Evolutionary conservation across 2,113 vertebrate genomes (phyloP), one percentile per base, ranked within the genome.

Genomic region (Entosphenus tridentatus): DNA sequence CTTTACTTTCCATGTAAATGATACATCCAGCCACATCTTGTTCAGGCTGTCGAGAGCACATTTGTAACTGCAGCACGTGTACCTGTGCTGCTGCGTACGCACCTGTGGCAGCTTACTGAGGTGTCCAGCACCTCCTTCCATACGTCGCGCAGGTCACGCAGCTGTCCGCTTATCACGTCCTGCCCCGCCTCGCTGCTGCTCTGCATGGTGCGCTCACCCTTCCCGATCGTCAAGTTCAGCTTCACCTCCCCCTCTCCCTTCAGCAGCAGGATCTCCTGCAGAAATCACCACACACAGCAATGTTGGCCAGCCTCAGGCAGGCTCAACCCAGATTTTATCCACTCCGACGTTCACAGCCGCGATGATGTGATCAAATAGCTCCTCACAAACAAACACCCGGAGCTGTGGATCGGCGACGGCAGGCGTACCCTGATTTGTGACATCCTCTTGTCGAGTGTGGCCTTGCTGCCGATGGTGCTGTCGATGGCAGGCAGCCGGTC

Each of bases 241-340:
- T 89, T 95, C 65, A 98, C 87, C 73, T 98, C 95, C 1, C 92
- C 92, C 14, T 97, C 91, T 1, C 89, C 91, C 80, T 89, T 97
- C 81, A 92, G 82, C 75, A 98, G 79, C 73, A 98, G 81, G 80
- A 97, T 88, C 62, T 98, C 95, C 95, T 98, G 71, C 10, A 75
- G 74, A 75, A 74, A 13, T 17, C 18, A 21, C 59, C 11, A 2
- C 2, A 55, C 11, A 56, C 67, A 69, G 69, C n/a, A 72, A 55
- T 39, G 39, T 39, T 39, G 39, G 39, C 39, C 39, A 39, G 39
- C 39, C 39, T 39, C 39, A 39, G 39, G 39, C 39, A 39, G 39
- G 39, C 39, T 39, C 39, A 39, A 39, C 39, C 39, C 39, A 39
- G 39, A 39, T 39, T 39, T 5, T 39, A 39, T 39, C 39, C 39